Percentiles rank a stretch among this genome's conserved stretches.
phyloP scores from a whole-genome alignment of 2,797 vertebrate genomes.

The Sebastes vulpes region DNA sequence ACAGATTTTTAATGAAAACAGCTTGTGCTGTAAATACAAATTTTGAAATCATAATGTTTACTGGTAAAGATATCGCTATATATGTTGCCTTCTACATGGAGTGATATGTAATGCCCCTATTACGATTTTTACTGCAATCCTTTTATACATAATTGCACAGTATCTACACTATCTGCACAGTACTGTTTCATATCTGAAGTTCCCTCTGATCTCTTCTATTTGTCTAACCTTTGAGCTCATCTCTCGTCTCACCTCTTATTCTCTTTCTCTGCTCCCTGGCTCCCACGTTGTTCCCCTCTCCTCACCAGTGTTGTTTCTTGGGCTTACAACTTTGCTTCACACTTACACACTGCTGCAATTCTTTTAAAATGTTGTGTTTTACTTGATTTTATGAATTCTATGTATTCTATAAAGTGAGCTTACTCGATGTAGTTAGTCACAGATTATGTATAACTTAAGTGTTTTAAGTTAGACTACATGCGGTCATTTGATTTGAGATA shows the following conservation, averaged over 20 bases:
- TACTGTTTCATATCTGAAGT: neutral
- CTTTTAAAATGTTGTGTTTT: neutral
- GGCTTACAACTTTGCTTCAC: neutral
- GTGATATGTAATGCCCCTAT: neutral
- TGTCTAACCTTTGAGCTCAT: neutral
- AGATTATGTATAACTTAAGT: neutral
- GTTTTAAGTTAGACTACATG: neutral
- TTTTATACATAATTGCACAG: neutral
- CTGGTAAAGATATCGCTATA: neutral
- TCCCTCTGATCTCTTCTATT: too few relatives aligned
- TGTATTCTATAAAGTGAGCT: neutral
- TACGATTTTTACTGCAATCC: neutral
- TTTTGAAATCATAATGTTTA: neutral
- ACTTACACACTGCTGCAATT: neutral
- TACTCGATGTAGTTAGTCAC: neutral
- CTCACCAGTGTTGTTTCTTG: conserved; percentile 1
- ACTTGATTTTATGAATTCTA: neutral
- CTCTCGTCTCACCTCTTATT: neutral
- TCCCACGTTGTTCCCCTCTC: neutral
- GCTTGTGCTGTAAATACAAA: neutral
- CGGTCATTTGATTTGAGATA: neutral
- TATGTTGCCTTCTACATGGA: neutral
- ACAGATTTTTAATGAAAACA: neutral
- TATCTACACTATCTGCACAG: neutral
- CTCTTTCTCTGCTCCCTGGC: neutral